phyloP scores from a whole-genome alignment of 2,113 vertebrate species.

The Amphiprion ocellaris region DNA sequence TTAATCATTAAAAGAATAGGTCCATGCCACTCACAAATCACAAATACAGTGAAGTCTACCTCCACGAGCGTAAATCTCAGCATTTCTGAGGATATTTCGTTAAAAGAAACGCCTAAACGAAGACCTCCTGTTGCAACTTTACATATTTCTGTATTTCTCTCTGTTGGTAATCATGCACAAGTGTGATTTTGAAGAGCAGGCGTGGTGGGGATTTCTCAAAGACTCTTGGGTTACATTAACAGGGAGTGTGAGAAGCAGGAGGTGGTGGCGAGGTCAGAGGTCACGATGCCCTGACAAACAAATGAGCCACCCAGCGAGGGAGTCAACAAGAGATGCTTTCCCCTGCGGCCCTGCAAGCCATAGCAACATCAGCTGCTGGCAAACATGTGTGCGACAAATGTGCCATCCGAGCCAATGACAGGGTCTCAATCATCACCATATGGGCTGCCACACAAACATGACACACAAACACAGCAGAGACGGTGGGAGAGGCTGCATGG shows the following conservation, averaged over 20 bases:
- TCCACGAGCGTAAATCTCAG: slow-evolving; percentile 26
- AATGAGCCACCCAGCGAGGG: slow-evolving; percentile 75
- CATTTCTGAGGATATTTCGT: not conserved
- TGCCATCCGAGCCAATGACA: slow-evolving; percentile 71
- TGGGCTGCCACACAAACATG: slow-evolving; percentile 69
- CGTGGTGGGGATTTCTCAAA: not conserved
- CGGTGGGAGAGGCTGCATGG: slow-evolving; percentile 20
- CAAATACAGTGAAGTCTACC: slow-evolving; percentile 29
- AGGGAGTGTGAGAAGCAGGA: slow-evolving; percentile 39
- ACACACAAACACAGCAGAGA: slow-evolving; percentile 63
- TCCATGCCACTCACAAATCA: slow-evolving; percentile 15
- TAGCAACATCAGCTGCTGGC: slow-evolving; percentile 72
- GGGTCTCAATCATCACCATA: slow-evolving; percentile 72
- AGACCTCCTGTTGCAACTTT: slow-evolving; percentile 31
- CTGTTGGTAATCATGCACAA: slow-evolving; percentile 29
- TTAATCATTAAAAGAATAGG: slow-evolving; percentile 13
- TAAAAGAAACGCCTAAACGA: slow-evolving; percentile 10
- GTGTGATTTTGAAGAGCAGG: not conserved
- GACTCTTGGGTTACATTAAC: slow-evolving; percentile 60
- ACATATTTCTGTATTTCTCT: slow-evolving; percentile 48
- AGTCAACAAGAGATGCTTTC: slow-evolving; percentile 77
- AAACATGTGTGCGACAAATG: slow-evolving; percentile 83
- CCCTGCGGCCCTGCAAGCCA: slow-evolving; percentile 35
- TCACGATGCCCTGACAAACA: slow-evolving; percentile 71
- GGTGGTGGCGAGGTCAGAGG: slow-evolving; percentile 69